Evolutionary conservation across 2,113 vertebrate species (phyloP), one percentile per base, ranked within the genome.

Genomic region (Gorsachius goisagi): DNA sequence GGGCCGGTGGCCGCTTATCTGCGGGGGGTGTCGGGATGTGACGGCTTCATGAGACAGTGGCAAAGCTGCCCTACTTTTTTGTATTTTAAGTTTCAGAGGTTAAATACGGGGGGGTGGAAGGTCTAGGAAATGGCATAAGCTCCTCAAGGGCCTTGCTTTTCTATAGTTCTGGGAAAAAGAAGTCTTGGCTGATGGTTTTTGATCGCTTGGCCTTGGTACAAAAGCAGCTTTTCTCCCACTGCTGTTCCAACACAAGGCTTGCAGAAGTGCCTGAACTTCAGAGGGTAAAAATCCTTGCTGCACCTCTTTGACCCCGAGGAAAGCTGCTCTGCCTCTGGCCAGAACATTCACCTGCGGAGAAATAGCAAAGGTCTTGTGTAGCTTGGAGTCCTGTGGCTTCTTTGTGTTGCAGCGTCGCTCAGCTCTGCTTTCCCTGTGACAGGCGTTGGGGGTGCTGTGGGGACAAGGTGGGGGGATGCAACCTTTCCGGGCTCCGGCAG

Each of bases 381-480:
- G 62, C 41, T 28, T 1, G 0, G 60, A 45, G 60, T 8, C 9
- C 56, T 7, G 3, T 2, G 12, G 2, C 8, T 8, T 8, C 55
- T 52, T 16, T 45, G 60, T 23, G n/a, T 32, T 30, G 7, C 15
- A 16, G 41, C 6, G 17, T 20, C 56, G 11, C 1, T 45, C 15
- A 11, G 89, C 62, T n/a, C 26, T 0, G 0, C 4, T 0, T 20
- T 39, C 49, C 33, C 67, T 63, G 49, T 12, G 58, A 9, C 14
- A 7, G 2, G 0, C 0, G 0, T 3, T 2, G 1, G 39, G 45
- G 66, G 30, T 39, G 72, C 93, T 84, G 84, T 2, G 19, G 78
- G 60, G 60, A 74, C 66, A 41, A 8, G 6, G 64, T 30, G 39
- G 39, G 50, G 66, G 32, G 23, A 3, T 0, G 20, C n/a, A 39